Evolutionary conservation across 2,113 vertebrate genomes (phyloP).

Genomic region (Paraplagusia blochii): DNA sequence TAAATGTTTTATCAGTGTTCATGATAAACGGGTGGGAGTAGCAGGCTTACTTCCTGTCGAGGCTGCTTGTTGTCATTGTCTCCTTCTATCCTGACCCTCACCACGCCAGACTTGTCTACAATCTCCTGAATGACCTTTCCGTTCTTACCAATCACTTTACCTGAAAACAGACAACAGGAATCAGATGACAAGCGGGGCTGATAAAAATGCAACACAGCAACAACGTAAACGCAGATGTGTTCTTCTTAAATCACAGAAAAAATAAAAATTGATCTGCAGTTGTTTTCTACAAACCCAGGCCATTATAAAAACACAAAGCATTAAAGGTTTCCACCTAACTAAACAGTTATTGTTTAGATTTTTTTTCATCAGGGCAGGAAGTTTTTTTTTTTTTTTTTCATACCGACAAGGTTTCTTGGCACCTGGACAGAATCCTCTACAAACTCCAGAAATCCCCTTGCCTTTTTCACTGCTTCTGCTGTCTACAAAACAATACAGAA

Average conservation of each 20-base stretch:
- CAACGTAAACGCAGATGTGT: too few relatives aligned
- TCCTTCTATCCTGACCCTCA: constrained; percentile 87
- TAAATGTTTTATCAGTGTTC: background rate
- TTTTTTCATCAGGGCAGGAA: constrained; percentile 51
- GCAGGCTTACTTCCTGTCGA: constrained; percentile 82
- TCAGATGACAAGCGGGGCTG: background rate
- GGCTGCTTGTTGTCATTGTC: constrained; percentile 88
- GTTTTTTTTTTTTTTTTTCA: constrained; percentile 26
- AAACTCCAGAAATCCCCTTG: constrained; percentile 85
- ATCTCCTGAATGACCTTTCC: constrained; percentile 93
- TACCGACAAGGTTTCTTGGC: constrained; percentile 86
- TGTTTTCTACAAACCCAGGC: too few relatives aligned
- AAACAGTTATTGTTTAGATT: background rate
- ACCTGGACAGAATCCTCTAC: constrained; percentile 89
- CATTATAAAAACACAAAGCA: background rate
- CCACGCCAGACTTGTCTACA: constrained; percentile 90
- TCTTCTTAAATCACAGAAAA: too few relatives aligned
- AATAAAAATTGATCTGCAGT: too few relatives aligned
- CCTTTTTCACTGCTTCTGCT: constrained; percentile 84
- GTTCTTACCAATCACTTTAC: constrained; percentile 91
- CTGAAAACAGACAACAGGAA: constrained; percentile 55
- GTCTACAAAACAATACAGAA: constrained; percentile 66
- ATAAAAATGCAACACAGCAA: background rate
- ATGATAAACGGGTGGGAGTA: constrained; percentile 2
- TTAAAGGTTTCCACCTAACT: too few relatives aligned